phyloP scores from a whole-genome alignment of 1,140 invertebrate genomes.

The Eufriesea mexicana region DNA sequence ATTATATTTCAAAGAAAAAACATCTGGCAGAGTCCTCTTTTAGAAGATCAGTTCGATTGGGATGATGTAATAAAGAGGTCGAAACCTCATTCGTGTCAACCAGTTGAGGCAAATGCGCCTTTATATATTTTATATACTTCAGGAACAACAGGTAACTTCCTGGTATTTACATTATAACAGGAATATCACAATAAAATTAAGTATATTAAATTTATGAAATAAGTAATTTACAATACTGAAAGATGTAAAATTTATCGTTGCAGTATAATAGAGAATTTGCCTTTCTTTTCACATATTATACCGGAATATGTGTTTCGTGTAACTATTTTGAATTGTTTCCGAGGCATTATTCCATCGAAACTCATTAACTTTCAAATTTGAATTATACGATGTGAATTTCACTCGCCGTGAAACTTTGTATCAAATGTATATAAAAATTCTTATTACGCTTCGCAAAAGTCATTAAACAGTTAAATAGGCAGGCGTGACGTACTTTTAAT shows the following conservation, averaged over 20 bases:
- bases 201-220: not conserved
- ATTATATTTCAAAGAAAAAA: conserved; percentile 91
- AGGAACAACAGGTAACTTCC: conserved; percentile 88
- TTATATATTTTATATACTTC: conserved; percentile 97
- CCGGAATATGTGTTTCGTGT: not conserved
- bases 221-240: not conserved
- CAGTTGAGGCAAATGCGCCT: conserved; percentile 94
- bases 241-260: not conserved
- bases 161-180: not conserved
- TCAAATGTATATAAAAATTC: not conserved
- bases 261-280: too few species aligned
- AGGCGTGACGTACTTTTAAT: not conserved
- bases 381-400: not conserved
- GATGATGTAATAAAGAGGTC: conserved; percentile 86
- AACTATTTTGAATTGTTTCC: not conserved
- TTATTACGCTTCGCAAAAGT: not conserved
- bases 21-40: conserved; percentile 85
- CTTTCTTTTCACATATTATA: not conserved
- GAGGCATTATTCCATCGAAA: not conserved
- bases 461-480: not conserved
- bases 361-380: not conserved
- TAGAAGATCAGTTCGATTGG: conserved; percentile 89
- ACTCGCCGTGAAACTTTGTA: not conserved
- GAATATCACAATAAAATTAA: not conserved
- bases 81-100: conserved; percentile 89